These are phyloP conservation scores for Strongylocentrotus purpuratus DNA, from an alignment of 35 echinoderm and acorn worm genomes.

Conservation along the genomic window DNA sequence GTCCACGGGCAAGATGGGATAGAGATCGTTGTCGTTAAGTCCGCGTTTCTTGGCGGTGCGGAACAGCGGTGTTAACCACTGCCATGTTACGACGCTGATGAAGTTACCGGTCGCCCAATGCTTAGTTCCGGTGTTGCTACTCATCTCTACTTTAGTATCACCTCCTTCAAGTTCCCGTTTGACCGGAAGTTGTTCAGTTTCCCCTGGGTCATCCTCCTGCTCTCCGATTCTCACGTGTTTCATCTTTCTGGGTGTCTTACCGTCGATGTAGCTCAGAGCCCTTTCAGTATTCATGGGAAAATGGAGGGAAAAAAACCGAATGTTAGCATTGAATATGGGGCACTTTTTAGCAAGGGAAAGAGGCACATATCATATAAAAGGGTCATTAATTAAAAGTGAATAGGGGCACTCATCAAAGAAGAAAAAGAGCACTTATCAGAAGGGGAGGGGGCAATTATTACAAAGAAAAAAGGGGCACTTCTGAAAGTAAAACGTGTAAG, in stretches of 20 bases:
- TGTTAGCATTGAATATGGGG: no score
- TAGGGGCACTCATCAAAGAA: no score
- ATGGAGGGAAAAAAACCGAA: no score
- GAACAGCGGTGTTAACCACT: constrained; percentile 23
- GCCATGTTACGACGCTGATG: not conserved
- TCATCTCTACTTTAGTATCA: not conserved
- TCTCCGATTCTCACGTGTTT: not conserved
- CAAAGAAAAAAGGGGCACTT: no score
- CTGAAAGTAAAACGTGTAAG: no score
- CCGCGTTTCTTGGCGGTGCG: not conserved
- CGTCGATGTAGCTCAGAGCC: no score
- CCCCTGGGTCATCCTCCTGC: not conserved
- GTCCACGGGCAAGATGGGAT: not conserved
- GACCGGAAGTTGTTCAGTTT: not conserved
- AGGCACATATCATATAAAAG: no score
- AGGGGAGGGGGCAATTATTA: no score
- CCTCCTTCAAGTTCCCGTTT: not conserved
- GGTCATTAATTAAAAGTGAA: no score
- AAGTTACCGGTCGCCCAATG: not conserved
- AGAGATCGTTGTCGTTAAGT: constrained; percentile 2
- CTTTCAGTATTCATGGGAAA: no score
- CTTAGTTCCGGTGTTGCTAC: not conserved
- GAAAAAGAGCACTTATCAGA: no score
- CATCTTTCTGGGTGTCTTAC: not conserved
- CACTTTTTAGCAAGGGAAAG: no score